Evolutionary conservation across 2,888 invertebrate species (phyloP).

Genomic region (Phyllotreta striolata): DNA sequence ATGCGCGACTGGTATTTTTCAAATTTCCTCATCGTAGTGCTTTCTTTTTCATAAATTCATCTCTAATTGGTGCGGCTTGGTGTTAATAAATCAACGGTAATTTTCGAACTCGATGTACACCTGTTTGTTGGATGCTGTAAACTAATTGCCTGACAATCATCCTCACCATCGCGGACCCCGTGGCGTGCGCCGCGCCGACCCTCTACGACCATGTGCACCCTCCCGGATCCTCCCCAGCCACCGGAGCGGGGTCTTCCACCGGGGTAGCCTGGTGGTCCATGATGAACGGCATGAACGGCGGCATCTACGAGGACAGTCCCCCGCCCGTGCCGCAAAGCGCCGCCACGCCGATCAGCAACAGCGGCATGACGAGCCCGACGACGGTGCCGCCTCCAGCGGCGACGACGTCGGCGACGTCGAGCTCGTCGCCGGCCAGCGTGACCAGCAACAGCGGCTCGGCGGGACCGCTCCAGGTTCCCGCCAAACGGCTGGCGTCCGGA

Average conservation of each 20-base stretch:
- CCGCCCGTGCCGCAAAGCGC: slow-evolving; percentile 66
- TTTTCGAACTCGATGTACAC: slow-evolving; percentile 36
- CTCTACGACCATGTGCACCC: slow-evolving; percentile 83
- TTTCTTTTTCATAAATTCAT: slow-evolving; percentile 50
- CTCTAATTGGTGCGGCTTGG: slow-evolving; percentile 21
- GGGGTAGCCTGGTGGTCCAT: slow-evolving; percentile 86
- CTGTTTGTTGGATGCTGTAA: slow-evolving; percentile 56
- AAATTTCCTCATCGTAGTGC: slow-evolving; percentile 49
- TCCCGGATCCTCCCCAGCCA: slow-evolving; percentile 77
- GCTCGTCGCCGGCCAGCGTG: slow-evolving; percentile 68
- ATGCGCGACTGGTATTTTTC: slow-evolving; percentile 15
- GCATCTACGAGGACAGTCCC: slow-evolving; percentile 77
- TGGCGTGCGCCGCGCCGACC: slow-evolving; percentile 79
- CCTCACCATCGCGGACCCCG: slow-evolving; percentile 76
- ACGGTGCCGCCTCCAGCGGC: slow-evolving; percentile 65
- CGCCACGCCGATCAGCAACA: slow-evolving; percentile 65
- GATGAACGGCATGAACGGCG: slow-evolving; percentile 88
- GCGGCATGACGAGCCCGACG: slow-evolving; percentile 63
- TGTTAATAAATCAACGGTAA: slow-evolving; percentile 34
- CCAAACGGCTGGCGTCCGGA: slow-evolving; percentile 73
- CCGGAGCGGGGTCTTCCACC: slow-evolving; percentile 84
- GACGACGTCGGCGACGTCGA: slow-evolving; percentile 74
- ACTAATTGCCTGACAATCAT: slow-evolving; percentile 62
- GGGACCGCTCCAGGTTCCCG: slow-evolving; percentile 88
- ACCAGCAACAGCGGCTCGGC: slow-evolving; percentile 74